Conservation (phyloP, 2,888 invertebrate species). For the Lacanobia wlatinum region DNA sequence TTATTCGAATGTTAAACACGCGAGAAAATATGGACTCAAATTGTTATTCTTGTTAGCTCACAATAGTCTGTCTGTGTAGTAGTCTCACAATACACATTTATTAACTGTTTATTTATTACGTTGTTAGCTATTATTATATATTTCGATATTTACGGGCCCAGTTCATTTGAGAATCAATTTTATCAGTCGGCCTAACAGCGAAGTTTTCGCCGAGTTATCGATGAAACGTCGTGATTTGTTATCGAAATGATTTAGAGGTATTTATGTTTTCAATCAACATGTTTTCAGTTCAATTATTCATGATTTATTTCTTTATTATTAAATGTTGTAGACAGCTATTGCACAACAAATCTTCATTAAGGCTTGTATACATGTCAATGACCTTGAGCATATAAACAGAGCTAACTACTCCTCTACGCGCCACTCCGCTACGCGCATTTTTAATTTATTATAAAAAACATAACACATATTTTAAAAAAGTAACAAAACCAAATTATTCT, state of each 20-base stretch:
- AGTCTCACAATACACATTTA: conserved; percentile 47
- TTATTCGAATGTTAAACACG: conserved; percentile 59
- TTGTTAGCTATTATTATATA: conserved; percentile 12
- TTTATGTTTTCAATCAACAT: conserved; percentile 23
- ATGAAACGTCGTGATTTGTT: conserved; percentile 44
- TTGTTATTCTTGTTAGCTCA: conserved; percentile 51
- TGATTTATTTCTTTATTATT: conserved; percentile 32
- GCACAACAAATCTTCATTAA: background rate
- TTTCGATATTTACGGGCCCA: conserved; percentile 12
- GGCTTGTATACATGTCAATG: too few relatives aligned
- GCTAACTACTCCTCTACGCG: too few relatives aligned
- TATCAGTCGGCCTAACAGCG: conserved; percentile 21
- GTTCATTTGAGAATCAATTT: conserved; percentile 37
- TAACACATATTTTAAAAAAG: too few relatives aligned
- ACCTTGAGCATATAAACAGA: too few relatives aligned
- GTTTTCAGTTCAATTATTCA: conserved; percentile 14
- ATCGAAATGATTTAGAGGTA: conserved; percentile 15
- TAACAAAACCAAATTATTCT: too few relatives aligned
- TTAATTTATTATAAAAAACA: too few relatives aligned
- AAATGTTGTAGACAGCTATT: conserved; percentile 25
- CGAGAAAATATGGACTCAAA: conserved; percentile 49
- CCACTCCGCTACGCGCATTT: too few relatives aligned
- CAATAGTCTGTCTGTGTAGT: conserved; percentile 38
- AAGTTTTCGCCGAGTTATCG: conserved; percentile 25
- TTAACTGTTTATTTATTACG: conserved; percentile 38